A percentile compares a stretch with the other conserved stretches of the same genome.
phyloP scores from a whole-genome alignment of 2,797 vertebrate genomes.

The Coregonus ussuriensis region DNA sequence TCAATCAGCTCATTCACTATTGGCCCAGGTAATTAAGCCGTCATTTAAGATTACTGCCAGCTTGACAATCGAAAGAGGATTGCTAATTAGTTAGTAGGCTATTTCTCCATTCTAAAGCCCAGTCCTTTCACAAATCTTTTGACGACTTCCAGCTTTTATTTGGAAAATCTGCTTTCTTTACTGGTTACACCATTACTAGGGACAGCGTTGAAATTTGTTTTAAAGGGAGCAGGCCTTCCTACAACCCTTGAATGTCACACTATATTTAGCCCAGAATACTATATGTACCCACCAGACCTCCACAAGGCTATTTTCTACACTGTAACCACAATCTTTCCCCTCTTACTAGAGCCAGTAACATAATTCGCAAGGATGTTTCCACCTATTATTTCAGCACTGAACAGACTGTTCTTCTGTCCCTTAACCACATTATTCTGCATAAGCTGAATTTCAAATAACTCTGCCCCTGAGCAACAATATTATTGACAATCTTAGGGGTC shows the following conservation, averaged over 20 bases:
- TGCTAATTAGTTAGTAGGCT: conserved; percentile 72
- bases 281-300: conserved; percentile 8
- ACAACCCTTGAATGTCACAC: too few species aligned
- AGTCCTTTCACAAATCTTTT: conserved; percentile 62
- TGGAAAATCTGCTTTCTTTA: not conserved
- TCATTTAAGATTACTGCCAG: conserved; percentile 68
- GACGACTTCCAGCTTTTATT: conserved; percentile 39
- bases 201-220: too few species aligned
- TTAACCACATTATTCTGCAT: conserved; percentile 28
- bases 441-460: conserved; percentile 27
- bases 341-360: not conserved
- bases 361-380: not conserved
- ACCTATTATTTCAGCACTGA: conserved; percentile 15
- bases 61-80: conserved; percentile 75
- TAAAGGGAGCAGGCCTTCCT: too few species aligned
- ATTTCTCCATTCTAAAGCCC: conserved; percentile 67
- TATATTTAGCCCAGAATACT: not conserved
- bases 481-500: conserved; percentile 22
- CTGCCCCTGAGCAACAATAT: conserved; percentile 32
- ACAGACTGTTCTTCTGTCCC: conserved; percentile 16
- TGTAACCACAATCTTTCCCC: not conserved
- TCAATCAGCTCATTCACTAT: conserved; percentile 60
- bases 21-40: conserved; percentile 64
- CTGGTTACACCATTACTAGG: not conserved
- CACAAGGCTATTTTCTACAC: conserved; percentile 44